These are phyloP conservation scores for Andrena cerasifolii DNA, from an alignment of 1,140 invertebrate species.

Conservation along the genomic window DNA sequence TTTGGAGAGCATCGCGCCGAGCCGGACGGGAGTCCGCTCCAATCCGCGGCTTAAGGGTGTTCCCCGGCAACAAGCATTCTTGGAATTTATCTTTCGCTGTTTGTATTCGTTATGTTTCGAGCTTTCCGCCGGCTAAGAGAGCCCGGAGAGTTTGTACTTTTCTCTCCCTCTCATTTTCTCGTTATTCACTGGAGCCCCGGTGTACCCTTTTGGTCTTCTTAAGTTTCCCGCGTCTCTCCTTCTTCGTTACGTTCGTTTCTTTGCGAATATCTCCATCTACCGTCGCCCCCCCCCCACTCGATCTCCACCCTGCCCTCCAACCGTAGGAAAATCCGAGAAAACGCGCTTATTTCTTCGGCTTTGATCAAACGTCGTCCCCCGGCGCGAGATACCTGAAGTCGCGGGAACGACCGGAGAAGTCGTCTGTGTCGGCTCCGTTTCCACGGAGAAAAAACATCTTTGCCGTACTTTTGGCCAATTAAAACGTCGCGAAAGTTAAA, in stretches of 20 bases:
- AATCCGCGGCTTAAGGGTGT: background rate
- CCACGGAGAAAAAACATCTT: background rate
- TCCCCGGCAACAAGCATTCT: slow-evolving; percentile 34
- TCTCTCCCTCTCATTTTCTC: slow-evolving; percentile 9
- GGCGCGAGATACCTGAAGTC: slow-evolving; percentile 27
- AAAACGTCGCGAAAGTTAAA: slow-evolving; percentile 61
- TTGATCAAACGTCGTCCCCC: slow-evolving; percentile 53
- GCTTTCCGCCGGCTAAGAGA: slow-evolving; percentile 40
- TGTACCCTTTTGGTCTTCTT: slow-evolving; percentile 5
- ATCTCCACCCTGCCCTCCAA: background rate
- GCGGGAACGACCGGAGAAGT: background rate
- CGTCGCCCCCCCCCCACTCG: too few relatives aligned
- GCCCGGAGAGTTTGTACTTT: background rate
- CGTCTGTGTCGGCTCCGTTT: background rate
- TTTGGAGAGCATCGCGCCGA: slow-evolving; percentile 24
- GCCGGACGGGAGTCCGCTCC: slow-evolving; percentile 8
- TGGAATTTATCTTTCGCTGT: slow-evolving; percentile 63
- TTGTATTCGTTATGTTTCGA: slow-evolving; percentile 59
- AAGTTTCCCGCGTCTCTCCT: slow-evolving; percentile 37
- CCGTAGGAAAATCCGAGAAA: slow-evolving; percentile 37
- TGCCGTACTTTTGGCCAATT: slow-evolving; percentile 56
- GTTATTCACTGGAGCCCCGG: background rate
- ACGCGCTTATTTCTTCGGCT: slow-evolving; percentile 53
- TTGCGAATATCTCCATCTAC: slow-evolving; percentile 28
- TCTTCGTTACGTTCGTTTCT: slow-evolving; percentile 50